Base-by-base conservation (phyloP, 2,797 vertebrate species). In the Cyprinodon diabolis region DNA sequence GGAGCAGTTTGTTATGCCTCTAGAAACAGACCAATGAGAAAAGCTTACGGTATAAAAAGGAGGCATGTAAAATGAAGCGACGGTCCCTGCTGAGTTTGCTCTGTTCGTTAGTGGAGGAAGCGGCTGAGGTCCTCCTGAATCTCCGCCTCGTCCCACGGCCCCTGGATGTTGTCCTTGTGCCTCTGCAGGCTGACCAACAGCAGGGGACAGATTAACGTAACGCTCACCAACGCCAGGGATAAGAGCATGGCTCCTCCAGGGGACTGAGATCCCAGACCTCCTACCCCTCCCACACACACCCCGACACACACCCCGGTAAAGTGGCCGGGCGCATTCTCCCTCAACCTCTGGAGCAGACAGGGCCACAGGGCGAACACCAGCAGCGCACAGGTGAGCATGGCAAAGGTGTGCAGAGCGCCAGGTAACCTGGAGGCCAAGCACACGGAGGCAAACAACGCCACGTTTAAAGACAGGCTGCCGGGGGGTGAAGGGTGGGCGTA, bases 141-240 rank as follows among this genome's bases (percentile, higher is more conserved):
- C 90, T 98, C 97, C 0, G 98, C 98, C 90, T 99, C 98, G 0
- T 99, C 98, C 98, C 98, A 99, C 0, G 98, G 98, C 11, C 98
- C 98, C 0, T 99, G 96, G 82, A 99, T 99, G 87, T 99, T 99
- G 92, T 99, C 97, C 86, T 99, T 99, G 86, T 97, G 96, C 77
- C 95, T 95, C 90, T 99, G 98, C 37, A 99, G 90, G 63, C 90
- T 88, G 68, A 99, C 94, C 47, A 99, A 95, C 80, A 96, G 95
- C 83, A 96, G 94, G 12, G 98, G 98, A 80, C 97, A 99, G 69
- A 97, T 90, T 57, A 97, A 92, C 0, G 96, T 96, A 45, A 99
- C 84, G 11, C 94, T 86, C 1, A 95, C 78, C 48, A 99, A 92
- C 30, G 95, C 93, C 4, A 96, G 81, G 47, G 95, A 92, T 0